These are phyloP conservation scores for Argentina silus DNA, from an alignment of 2,797 vertebrate genomes.

Conservation along the genomic window DNA sequence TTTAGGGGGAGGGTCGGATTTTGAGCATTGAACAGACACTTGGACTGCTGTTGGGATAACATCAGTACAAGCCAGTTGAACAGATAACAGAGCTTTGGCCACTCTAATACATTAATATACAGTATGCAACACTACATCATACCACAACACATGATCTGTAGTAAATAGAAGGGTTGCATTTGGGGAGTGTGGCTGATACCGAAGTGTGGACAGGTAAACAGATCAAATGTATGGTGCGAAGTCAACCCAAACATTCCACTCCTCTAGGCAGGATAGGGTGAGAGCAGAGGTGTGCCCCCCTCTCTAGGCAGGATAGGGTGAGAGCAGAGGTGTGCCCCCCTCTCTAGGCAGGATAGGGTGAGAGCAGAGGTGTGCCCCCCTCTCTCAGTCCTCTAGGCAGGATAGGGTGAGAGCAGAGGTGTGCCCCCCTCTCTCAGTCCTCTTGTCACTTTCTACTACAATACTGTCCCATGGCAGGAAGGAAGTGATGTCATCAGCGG, in stretches of 20 bases:
- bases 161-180: too few species aligned
- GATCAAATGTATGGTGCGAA: too few species aligned
- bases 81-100: too few species aligned
- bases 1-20: background rate
- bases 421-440: background rate
- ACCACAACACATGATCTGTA: too few species aligned
- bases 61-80: too few species aligned
- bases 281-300: background rate
- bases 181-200: too few species aligned
- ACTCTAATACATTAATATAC: too few species aligned
- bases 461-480: conserved; percentile 40
- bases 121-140: too few species aligned
- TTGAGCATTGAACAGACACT: background rate
- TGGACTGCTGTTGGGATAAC: background rate
- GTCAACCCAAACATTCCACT: too few species aligned
- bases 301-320: background rate
- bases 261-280: background rate
- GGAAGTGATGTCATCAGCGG: conserved; percentile 56
- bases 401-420: background rate
- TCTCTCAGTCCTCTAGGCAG: background rate
- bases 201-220: too few species aligned
- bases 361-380: too few species aligned
- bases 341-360: background rate
- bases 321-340: background rate
- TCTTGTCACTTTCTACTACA: conserved; percentile 37